A percentile compares a stretch with the other conserved stretches of the same genome.
Conservation (phyloP, 2,797 vertebrate genomes). For the Delichon dasypus region DNA sequence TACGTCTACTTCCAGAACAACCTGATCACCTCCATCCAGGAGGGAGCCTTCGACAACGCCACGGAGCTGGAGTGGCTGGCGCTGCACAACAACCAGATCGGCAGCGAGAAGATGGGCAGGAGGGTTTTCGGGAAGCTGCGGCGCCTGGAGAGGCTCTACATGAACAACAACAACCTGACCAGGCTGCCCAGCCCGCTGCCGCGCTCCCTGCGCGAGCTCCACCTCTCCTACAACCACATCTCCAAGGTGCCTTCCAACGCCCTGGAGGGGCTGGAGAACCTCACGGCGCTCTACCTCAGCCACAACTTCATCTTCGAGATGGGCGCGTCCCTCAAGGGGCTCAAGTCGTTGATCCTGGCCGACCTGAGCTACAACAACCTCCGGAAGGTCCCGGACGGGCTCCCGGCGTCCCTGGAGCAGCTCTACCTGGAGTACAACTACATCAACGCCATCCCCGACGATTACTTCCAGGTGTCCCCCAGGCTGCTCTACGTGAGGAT, state of each 20-base stretch:
- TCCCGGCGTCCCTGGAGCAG: constrained; percentile 88
- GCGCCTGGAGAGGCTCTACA: constrained; percentile 86
- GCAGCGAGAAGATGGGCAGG: constrained; percentile 81
- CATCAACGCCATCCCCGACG: constrained; percentile 84
- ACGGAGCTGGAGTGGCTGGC: constrained; percentile 91
- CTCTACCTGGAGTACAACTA: constrained; percentile 92
- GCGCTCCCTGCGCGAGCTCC: constrained; percentile 85
- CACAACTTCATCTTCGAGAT: constrained; percentile 90
- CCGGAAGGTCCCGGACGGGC: constrained; percentile 85
- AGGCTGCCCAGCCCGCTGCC: constrained; percentile 86
- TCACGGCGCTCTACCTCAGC: constrained; percentile 89
- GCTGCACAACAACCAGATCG: constrained; percentile 89
- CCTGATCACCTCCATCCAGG: constrained; percentile 84
- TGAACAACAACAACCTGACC: constrained; percentile 93
- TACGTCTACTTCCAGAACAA: constrained; percentile 97
- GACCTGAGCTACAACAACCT: constrained; percentile 91
- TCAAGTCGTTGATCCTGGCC: constrained; percentile 87
- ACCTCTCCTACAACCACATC: constrained; percentile 88
- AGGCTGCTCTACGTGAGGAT: constrained; percentile 90
- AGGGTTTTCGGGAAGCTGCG: constrained; percentile 85
- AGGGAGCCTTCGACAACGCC: constrained; percentile 87
- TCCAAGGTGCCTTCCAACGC: constrained; percentile 81
- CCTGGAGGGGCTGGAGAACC: constrained; percentile 90
- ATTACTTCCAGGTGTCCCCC: constrained; percentile 82
- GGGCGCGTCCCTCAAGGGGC: constrained; percentile 79